A percentile compares a stretch with the other conserved stretches of the same genome.
Evolutionary conservation across 2,797 vertebrate genomes (phyloP).

Genomic region (Margarornis squamiger): DNA sequence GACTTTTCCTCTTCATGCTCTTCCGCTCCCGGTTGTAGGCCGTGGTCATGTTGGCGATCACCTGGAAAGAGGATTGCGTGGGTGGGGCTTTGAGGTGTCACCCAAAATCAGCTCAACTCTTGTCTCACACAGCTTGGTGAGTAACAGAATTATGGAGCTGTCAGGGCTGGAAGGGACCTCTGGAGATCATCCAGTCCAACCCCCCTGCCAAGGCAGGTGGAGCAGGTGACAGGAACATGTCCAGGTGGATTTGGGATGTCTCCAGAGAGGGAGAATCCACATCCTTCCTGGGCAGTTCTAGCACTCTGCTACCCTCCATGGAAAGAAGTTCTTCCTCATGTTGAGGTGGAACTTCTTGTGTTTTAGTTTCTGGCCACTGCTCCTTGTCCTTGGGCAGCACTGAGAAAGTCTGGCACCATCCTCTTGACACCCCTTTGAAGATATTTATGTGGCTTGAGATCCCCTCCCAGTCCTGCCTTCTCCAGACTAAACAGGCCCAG

Average conservation of each 20-base stretch:
- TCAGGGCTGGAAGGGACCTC: not conserved
- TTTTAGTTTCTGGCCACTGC: not conserved
- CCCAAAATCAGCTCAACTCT: not conserved
- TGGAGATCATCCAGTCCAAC: not conserved
- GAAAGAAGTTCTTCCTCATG: not conserved
- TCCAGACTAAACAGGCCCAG: not conserved
- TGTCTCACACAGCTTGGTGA: fast-evolving
- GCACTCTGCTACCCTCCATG: not conserved
- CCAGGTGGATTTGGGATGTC: not conserved
- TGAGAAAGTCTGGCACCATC: not conserved
- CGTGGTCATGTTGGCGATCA: conserved; percentile 85
- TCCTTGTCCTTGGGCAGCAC: not conserved
- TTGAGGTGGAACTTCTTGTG: not conserved
- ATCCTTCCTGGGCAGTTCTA: not conserved
- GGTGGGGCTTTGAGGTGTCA: not conserved
- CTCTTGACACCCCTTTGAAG: not conserved
- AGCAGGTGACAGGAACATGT: not conserved
- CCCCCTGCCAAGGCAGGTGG: not conserved
- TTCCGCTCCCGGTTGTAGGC: conserved; percentile 85
- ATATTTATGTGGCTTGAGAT: not conserved
- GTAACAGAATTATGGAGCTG: not conserved
- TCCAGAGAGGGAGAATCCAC: not conserved
- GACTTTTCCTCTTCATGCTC: conserved; percentile 75
- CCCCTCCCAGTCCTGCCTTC: not conserved
- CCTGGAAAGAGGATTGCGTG: conserved; percentile 70